A percentile compares a stretch with the other conserved stretches of the same genome.
Evolutionary conservation across 2,797 vertebrate species (phyloP).

Genomic region (Artibeus jamaicensis): DNA sequence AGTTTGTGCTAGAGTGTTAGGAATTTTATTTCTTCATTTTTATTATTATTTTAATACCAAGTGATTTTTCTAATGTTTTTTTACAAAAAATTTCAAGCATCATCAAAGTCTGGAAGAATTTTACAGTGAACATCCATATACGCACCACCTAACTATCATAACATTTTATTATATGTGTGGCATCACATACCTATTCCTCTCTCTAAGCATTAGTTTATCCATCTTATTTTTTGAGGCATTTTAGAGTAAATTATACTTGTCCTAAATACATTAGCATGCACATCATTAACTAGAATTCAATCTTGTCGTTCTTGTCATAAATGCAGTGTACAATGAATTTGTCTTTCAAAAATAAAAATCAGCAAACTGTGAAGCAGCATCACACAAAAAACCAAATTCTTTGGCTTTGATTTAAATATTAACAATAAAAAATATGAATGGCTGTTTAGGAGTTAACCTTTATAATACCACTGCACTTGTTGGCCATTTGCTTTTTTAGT

Average conservation of each 20-base stretch:
- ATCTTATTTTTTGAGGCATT: not conserved
- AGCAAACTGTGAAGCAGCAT: not conserved
- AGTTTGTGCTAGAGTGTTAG: not conserved
- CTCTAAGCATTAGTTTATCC: not conserved
- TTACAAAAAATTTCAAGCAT: not conserved
- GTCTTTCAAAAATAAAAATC: constrained; percentile 14
- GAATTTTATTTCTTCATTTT: not conserved
- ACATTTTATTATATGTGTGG: not conserved
- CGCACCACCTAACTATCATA: not conserved
- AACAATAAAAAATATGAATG: not conserved
- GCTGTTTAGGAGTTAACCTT: not conserved
- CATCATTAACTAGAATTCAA: not conserved
- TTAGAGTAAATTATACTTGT: not conserved
- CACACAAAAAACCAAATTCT: not conserved
- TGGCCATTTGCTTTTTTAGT: not conserved
- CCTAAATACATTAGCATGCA: not conserved
- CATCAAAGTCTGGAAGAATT: not conserved
- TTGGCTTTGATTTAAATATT: not conserved
- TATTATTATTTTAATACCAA: not conserved
- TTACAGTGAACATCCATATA: not conserved
- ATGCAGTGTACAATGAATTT: not conserved
- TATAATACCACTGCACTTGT: not conserved
- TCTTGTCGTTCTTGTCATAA: not conserved
- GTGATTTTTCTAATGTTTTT: not conserved
- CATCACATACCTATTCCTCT: not conserved